phyloP scores from a whole-genome alignment of 2,888 invertebrate species.

The Dioctria linearis region DNA sequence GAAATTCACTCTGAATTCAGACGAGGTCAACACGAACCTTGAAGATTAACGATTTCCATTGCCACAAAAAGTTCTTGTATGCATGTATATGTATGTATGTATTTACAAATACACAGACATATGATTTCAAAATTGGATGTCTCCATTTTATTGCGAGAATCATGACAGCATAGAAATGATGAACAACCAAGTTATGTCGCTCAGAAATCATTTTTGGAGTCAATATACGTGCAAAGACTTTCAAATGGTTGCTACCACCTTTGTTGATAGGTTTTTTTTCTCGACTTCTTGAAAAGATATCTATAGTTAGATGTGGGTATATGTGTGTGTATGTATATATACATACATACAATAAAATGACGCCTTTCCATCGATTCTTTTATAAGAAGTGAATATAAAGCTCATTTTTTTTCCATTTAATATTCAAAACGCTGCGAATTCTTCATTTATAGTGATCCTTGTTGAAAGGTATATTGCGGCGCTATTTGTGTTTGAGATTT shows the following conservation, averaged over 20 bases:
- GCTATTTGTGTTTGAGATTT: no score
- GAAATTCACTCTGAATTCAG: conserved; percentile 1
- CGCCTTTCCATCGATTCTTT: no score
- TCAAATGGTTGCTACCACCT: conserved; percentile 7
- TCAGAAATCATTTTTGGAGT: conserved; percentile 46
- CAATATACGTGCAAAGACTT: conserved; percentile 38
- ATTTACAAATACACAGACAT: background rate
- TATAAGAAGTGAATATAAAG: no score
- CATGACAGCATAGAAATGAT: conserved; percentile 32
- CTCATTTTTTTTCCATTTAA: no score
- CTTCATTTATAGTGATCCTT: no score
- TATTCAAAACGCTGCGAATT: no score
- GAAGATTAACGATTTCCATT: conserved; percentile 50
- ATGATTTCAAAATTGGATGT: conserved; percentile 3
- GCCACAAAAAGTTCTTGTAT: no score
- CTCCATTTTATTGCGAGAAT: conserved; percentile 5
- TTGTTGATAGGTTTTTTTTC: background rate
- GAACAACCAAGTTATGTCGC: conserved; percentile 44
- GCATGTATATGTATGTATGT: no score
- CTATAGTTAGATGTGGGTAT: no score
- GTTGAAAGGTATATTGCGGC: no score
- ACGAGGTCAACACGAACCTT: conserved; percentile 11
- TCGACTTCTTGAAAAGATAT: background rate
- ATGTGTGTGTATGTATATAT: no score
- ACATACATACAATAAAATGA: no score